These are phyloP conservation scores for Jaculus jaculus DNA, from an alignment of 2,113 vertebrate species.

Conservation along the genomic window DNA sequence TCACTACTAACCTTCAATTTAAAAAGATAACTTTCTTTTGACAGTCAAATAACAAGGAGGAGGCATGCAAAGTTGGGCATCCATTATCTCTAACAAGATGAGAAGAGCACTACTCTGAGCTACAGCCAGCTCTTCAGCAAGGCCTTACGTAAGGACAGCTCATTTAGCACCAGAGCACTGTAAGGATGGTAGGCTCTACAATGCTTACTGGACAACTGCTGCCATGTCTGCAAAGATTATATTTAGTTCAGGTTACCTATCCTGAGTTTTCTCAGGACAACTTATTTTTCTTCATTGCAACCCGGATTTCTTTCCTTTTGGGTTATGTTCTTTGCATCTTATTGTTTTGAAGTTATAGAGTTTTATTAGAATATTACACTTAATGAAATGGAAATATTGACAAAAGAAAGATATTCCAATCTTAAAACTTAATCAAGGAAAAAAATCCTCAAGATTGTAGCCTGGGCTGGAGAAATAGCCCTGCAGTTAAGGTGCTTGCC, in stretches of 20 bases:
- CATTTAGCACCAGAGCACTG: not conserved
- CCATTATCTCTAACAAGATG: not conserved
- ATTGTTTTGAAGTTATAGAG: not conserved
- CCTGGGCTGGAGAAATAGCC: not conserved
- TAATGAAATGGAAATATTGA: not conserved
- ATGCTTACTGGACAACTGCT: not conserved
- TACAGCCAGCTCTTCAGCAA: constrained; percentile 7
- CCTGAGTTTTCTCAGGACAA: not conserved
- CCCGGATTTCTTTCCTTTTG: not conserved
- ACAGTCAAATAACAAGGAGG: not conserved
- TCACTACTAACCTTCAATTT: not conserved
- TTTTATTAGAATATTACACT: not conserved
- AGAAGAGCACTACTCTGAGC: not conserved
- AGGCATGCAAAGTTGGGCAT: not conserved
- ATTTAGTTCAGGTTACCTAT: not conserved
- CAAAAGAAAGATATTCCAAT: not conserved
- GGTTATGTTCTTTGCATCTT: not conserved
- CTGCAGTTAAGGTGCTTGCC: no score
- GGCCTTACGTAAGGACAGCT: not conserved
- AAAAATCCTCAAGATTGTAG: not conserved
- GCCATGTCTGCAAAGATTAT: not conserved
- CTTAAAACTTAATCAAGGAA: constrained; percentile 9
- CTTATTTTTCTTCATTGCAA: not conserved
- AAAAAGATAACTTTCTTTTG: not conserved
- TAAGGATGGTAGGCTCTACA: not conserved